Evolutionary conservation across 2,797 vertebrate genomes (phyloP).

Genomic region (Oreonectes daqikongensis): DNA sequence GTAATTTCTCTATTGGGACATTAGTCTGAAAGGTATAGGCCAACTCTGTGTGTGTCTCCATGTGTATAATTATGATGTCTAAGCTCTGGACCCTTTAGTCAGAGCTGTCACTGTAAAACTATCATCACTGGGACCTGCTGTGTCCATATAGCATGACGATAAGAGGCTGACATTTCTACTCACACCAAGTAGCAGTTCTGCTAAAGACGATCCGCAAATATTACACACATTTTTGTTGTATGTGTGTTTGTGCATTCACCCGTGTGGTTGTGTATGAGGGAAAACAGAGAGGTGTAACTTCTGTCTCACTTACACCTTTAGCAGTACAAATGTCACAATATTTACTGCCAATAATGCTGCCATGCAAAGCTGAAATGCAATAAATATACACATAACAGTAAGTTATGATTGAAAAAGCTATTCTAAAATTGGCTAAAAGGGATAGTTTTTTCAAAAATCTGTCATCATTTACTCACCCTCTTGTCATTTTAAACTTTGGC

Average conservation of each 20-base stretch:
- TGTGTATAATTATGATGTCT: constrained; percentile 74
- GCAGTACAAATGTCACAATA: background rate
- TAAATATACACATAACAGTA: background rate
- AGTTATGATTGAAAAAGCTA: too few species aligned
- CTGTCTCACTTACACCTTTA: background rate
- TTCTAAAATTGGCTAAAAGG: too few species aligned
- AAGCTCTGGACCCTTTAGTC: constrained; percentile 73
- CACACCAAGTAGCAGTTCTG: constrained; percentile 15
- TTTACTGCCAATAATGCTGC: background rate
- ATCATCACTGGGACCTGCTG: constrained; percentile 41
- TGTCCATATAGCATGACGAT: constrained; percentile 31
- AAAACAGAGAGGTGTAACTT: background rate
- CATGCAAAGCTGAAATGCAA: background rate
- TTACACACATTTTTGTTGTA: background rate
- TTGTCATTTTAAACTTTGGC: too few species aligned
- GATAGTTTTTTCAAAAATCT: too few species aligned
- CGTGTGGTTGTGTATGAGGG: background rate
- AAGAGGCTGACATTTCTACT: constrained; percentile 35
- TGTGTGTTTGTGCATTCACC: background rate
- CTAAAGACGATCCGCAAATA: constrained; percentile 12
- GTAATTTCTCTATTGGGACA: constrained; percentile 27
- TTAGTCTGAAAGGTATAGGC: constrained; percentile 28
- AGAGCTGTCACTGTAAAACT: constrained; percentile 70
- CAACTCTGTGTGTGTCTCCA: constrained; percentile 67
- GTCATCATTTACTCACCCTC: too few species aligned